phyloP scores from a whole-genome alignment of 2,888 invertebrate species.

The Euplagia quadripunctaria region DNA sequence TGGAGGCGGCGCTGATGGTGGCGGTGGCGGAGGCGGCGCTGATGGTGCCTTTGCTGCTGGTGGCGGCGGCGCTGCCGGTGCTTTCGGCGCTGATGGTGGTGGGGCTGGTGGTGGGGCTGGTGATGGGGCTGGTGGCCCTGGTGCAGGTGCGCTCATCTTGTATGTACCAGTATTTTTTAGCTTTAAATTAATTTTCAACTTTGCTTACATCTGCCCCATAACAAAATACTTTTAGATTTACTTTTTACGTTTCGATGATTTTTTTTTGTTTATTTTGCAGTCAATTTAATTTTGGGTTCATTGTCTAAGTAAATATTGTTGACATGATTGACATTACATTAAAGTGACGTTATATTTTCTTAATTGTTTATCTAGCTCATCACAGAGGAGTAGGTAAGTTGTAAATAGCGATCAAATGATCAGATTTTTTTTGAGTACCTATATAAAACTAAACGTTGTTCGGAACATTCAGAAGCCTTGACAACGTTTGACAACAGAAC shows the following conservation, averaged over 20 bases:
- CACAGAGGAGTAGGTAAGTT: no score
- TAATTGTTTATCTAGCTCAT: no score
- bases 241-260: not conserved
- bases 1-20: not conserved
- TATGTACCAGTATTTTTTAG: not conserved
- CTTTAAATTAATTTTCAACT: not conserved
- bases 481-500: no score
- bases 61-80: not conserved
- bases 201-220: not conserved
- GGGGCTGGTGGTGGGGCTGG: not conserved
- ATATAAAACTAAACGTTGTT: no score
- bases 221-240: not conserved
- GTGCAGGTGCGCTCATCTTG: slow-evolving; percentile 8
- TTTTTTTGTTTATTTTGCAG: not conserved
- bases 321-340: not conserved
- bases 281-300: not conserved
- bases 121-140: not conserved
- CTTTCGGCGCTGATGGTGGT: not conserved
- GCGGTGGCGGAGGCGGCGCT: not conserved
- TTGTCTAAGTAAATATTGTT: not conserved
- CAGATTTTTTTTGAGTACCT: no score
- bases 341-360: no score
- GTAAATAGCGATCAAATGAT: no score
- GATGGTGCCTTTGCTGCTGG: not conserved
- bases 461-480: no score